Evolutionary conservation across 2,113 vertebrate genomes (phyloP), one percentile per base, ranked within the genome.

Genomic region (Sinocyclocheilus grahami): DNA sequence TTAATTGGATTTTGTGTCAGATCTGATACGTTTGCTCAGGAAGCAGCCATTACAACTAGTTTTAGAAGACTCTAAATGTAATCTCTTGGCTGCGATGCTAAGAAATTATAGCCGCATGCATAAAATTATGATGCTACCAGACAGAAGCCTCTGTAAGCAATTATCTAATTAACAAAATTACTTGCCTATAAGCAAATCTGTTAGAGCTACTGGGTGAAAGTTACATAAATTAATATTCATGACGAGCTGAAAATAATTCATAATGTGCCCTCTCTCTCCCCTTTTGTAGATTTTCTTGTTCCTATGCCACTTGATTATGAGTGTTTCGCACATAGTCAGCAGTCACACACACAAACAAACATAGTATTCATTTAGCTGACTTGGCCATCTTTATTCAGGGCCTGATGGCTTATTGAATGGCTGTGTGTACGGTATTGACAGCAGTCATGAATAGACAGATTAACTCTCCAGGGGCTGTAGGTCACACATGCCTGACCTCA

Each of bases 401-500:
- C 27, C 27, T 37, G 81, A 71, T 33, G 63, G 65, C 82, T 58
- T 27, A 69, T 78, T 79, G 77, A 86, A 82, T 62, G 76, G 39
- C 37, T 30, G 27, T 58, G 85, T 86, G 63, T 37, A 55, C 18
- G 27, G 63, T 83, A 83, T 83, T 71, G 69, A 53, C 69, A 65
- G 55, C 79, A 53, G 79, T 75, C 79, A 67, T 86, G 79, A 86
- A 82, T 76, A 82, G 86, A 83, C 78, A 82, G 79, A 83, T 83
- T 83, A 83, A 83, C 82, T 39, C 22, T 58, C 63, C 63, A 82
- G 42, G 46, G 63, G 51, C 48, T 74, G 51, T n/a, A 74, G 82
- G 48, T 72, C 67, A 83, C 67, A 60, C 81, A 72, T 53, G 48
- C 67, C 48, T 0, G 20, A 83, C 67, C 65, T 58, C 30, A 60